Conservation (phyloP, 2,888 invertebrate genomes). For the Drosophila setosimentum region DNA sequence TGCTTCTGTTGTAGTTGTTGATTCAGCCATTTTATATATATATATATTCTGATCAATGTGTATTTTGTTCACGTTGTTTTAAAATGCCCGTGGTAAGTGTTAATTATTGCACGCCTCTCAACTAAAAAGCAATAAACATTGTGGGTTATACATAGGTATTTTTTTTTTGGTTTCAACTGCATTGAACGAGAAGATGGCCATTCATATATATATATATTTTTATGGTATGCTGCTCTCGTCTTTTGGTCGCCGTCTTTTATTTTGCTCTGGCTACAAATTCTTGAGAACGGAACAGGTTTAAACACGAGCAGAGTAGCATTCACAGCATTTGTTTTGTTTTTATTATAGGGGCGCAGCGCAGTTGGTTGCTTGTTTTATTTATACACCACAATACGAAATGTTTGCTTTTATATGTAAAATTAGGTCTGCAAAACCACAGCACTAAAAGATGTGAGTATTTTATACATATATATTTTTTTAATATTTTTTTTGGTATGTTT, state of each 20-base stretch:
- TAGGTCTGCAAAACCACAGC: slow-evolving; percentile 14
- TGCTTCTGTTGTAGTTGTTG: slow-evolving; percentile 55
- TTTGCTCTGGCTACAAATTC: slow-evolving; percentile 7
- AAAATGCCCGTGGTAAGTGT: slow-evolving; percentile 40
- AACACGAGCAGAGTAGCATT: not conserved
- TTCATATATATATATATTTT: slow-evolving; percentile 5
- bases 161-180: slow-evolving; percentile 49
- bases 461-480: not conserved
- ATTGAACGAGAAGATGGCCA: slow-evolving; percentile 54
- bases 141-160: slow-evolving; percentile 18
- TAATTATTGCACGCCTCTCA: slow-evolving; percentile 64
- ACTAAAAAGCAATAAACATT: slow-evolving; percentile 58
- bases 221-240: not conserved
- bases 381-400: slow-evolving; percentile 1
- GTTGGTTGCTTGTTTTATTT: not conserved
- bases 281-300: slow-evolving; percentile 39
- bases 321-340: slow-evolving; percentile 9
- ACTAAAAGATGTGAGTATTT: slow-evolving; percentile 22
- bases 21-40: slow-evolving; percentile 67
- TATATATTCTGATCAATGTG: slow-evolving; percentile 28
- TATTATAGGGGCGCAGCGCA: not conserved
- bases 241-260: not conserved
- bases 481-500: not conserved
- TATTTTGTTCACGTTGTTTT: slow-evolving; percentile 44
- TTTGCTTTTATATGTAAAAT: slow-evolving; percentile 11